phyloP scores from a whole-genome alignment of 30 jellyfish, hydroid and myxozoan species.

The Cassiopea andromeda region DNA sequence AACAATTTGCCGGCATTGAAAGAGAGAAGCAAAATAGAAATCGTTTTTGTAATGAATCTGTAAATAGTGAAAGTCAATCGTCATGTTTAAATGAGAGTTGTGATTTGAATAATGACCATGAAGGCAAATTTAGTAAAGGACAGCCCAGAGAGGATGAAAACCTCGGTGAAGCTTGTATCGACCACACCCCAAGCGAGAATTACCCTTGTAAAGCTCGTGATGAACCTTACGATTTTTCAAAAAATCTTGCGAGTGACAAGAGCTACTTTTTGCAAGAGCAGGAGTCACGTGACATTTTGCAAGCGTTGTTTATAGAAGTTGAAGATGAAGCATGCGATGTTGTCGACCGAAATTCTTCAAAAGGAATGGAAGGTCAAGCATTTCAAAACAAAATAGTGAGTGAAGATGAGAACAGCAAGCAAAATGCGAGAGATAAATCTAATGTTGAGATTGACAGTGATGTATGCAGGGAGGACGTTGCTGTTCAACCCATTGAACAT shows the following conservation, averaged over 20 bases:
- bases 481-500: no score
- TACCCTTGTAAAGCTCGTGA: neutral
- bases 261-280: slow-evolving; percentile 61
- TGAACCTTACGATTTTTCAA: neutral
- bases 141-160: neutral
- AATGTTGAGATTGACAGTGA: no score
- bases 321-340: slow-evolving; percentile 34
- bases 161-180: neutral
- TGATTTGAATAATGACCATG: neutral
- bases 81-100: neutral
- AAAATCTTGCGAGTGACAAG: neutral
- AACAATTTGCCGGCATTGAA: neutral
- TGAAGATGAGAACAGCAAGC: no score
- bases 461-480: no score
- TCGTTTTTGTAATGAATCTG: neutral
- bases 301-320: slow-evolving; percentile 56
- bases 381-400: neutral
- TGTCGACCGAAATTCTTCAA: neutral
- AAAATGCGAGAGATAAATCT: no score
- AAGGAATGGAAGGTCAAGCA: neutral
- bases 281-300: slow-evolving; percentile 50
- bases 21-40: neutral
- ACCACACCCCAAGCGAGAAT: neutral
- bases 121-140: neutral
- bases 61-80: neutral